These are phyloP conservation scores for Agrypnia vestita DNA, from an alignment of 1,140 invertebrate species.

Conservation along the genomic window DNA sequence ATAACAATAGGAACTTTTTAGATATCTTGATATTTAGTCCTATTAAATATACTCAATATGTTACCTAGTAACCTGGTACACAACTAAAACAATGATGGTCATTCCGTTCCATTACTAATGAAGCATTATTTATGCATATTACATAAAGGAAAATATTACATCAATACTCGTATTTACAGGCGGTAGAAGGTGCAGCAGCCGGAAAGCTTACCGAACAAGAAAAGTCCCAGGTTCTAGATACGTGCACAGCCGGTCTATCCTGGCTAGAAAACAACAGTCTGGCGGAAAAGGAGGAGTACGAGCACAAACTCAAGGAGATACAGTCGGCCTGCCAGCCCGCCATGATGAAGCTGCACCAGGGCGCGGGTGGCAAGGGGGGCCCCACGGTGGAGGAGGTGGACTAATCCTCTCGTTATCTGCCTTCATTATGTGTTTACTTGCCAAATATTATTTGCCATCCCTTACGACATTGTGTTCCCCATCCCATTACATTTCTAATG, in stretches of 20 bases:
- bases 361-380: slow-evolving; percentile 64
- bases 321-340: slow-evolving; percentile 82
- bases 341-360: slow-evolving; percentile 85
- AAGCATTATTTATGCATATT: no score
- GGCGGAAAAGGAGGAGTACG: slow-evolving; percentile 85
- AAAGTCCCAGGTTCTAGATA: slow-evolving; percentile 74
- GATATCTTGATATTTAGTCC: no score
- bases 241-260: slow-evolving; percentile 73
- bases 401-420: slow-evolving; percentile 63
- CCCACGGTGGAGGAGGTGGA: slow-evolving; percentile 82
- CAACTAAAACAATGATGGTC: no score
- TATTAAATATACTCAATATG: no score
- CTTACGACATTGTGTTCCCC: no score
- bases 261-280: slow-evolving; percentile 78
- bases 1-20: no score
- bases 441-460: no score
- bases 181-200: slow-evolving; percentile 78
- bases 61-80: no score
- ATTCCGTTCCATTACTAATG: no score
- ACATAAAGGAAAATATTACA: no score
- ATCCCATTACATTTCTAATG: no score
- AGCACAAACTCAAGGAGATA: slow-evolving; percentile 82
- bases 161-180: slow-evolving; percentile 64
- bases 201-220: slow-evolving; percentile 78
- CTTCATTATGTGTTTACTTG: no score